Evolutionary conservation across 1,140 invertebrate genomes (phyloP), one percentile per base, ranked within the genome.

Genomic region (Danaus plexippus): DNA sequence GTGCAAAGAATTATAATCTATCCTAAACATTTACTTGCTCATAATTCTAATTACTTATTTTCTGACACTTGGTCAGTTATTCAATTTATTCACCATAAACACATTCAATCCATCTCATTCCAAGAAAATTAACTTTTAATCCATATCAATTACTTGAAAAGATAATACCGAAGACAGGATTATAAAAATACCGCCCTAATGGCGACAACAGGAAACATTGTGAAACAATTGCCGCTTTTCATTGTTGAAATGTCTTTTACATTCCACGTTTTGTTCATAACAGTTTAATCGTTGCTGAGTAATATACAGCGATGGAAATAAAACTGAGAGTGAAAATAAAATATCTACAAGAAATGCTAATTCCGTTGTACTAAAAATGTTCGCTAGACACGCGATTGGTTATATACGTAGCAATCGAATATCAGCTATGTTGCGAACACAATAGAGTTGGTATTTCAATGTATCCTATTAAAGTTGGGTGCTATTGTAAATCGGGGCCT

Each of bases 261-360:
- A 76, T 65, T 73, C 68, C 70, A 54, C 47, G 45, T 63, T 67
- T 54, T 41, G 15, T 47, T 53, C 11, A 9, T 18, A 13, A 12
- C 1, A 12, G 11, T 48, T 45, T 44, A 22, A 15, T 48, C 7
- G 47, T 42, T 45, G 13, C 18, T 11, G 43, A 59, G 63, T 66
- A 18, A 66, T 56, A 50, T 41, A 47, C 46, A 43, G 66, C 68
- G 59, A 55, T 73, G 71, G 62, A 69, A 48, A 59, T 64, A 43
- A 64, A 59, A 64, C 53, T 58, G 42, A 57, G 54, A 61, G 64
- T 61, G 59, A 71, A 74, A 63, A 59, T 67, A 69, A 73, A 67
- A 64, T 67, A 65, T 67, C 61, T 63, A 54, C 56, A 70, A 73
- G 66, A 70, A 73, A 77, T 69, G 65, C 58, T 66, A 71, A 71